phyloP scores from a whole-genome alignment of 2,888 invertebrate genomes.

The Synergus japonicus region DNA sequence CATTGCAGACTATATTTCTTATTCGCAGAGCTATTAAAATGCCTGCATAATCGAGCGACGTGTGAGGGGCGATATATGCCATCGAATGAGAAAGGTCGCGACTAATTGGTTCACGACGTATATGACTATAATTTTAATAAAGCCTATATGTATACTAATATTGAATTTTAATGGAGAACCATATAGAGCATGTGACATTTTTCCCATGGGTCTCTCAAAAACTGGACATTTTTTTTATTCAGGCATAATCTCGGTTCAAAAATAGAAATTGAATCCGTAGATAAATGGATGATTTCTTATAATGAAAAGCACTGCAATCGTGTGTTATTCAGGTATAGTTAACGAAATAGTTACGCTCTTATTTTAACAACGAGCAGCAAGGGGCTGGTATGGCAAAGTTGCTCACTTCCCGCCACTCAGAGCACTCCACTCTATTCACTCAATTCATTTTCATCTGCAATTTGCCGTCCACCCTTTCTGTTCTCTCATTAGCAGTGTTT shows the following conservation, averaged over 20 bases:
- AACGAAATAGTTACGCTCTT: constrained; percentile 46
- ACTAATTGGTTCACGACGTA: constrained; percentile 53
- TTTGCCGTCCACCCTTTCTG: constrained; percentile 71
- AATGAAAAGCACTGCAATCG: constrained; percentile 14
- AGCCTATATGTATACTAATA: constrained; percentile 22
- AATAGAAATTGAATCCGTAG: too few species aligned
- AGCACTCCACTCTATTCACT: constrained; percentile 74
- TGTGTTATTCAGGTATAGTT: constrained; percentile 35
- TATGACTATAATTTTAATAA: constrained; percentile 52
- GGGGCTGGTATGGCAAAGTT: constrained; percentile 60
- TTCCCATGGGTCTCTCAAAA: constrained; percentile 37
- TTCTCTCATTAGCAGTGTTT: constrained; percentile 74
- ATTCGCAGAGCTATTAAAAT: constrained; percentile 44
- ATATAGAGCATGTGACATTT: constrained; percentile 1
- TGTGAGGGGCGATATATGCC: constrained; percentile 10
- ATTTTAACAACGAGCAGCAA: constrained; percentile 53
- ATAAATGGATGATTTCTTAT: neutral
- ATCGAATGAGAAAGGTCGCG: constrained; percentile 45
- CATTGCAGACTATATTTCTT: constrained; percentile 38
- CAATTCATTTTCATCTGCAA: constrained; percentile 77
- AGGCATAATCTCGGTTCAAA: neutral
- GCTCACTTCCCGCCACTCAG: constrained; percentile 77
- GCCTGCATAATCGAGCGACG: constrained; percentile 41
- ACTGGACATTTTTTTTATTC: neutral
- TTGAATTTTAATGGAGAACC: constrained; percentile 47